Conservation (phyloP, 2,888 invertebrate genomes). For the Chrysina gloriosa region DNA sequence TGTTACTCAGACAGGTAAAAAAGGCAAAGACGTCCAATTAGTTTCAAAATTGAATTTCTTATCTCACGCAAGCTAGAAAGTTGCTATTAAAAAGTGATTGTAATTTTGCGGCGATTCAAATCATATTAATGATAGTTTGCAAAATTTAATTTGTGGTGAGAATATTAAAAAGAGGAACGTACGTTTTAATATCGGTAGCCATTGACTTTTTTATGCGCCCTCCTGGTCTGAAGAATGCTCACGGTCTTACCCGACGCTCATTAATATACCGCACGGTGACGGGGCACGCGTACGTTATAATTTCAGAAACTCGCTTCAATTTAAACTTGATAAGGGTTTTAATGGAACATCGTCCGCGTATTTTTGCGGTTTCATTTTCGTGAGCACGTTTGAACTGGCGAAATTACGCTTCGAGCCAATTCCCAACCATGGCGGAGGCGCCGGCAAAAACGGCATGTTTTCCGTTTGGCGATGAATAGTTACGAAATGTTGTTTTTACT, state of each 20-base stretch:
- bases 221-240: constrained; percentile 4
- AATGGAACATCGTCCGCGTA: constrained; percentile 29
- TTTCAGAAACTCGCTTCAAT: constrained; percentile 41
- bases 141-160: constrained; percentile 4
- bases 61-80: not conserved
- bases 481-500: too few species aligned
- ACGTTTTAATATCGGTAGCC: not conserved
- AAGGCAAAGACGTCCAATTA: too few species aligned
- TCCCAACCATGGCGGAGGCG: not conserved
- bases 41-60: too few species aligned
- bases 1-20: too few species aligned
- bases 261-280: constrained; percentile 35
- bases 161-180: constrained; percentile 10
- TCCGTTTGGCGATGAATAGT: too few species aligned
- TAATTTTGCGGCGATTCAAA: not conserved
- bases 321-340: constrained; percentile 41
- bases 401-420: not conserved
- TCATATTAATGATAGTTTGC: not conserved
- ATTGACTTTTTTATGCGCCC: constrained; percentile 12
- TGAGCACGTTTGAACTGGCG: not conserved
- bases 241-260: constrained; percentile 3
- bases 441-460: not conserved
- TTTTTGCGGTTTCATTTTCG: constrained; percentile 10
- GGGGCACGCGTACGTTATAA: constrained; percentile 33
- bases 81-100: not conserved